Evolutionary conservation across 2,113 vertebrate species (phyloP).

Genomic region (Boulengeromyrus knoepffleri): DNA sequence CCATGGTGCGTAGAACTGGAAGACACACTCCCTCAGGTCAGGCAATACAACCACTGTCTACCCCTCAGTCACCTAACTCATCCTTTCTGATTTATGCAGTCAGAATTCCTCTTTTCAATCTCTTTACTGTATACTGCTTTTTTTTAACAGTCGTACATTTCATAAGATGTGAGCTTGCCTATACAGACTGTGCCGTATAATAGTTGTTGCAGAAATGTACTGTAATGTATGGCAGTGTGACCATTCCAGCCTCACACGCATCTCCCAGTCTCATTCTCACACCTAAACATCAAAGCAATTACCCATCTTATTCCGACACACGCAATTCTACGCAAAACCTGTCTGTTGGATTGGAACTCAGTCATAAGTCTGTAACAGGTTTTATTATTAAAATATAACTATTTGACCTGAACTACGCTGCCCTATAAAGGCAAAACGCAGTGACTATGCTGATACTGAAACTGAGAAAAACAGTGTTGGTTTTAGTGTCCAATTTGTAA

Average conservation of each 20-base stretch:
- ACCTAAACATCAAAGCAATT: background rate
- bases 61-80: background rate
- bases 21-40: slow-evolving; percentile 7
- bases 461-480: background rate
- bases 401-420: background rate
- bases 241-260: too few species aligned
- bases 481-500: background rate
- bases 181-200: background rate
- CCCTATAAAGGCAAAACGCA: background rate
- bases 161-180: background rate
- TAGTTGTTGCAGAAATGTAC: background rate
- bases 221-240: background rate
- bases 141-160: background rate
- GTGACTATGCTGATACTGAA: background rate
- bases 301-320: background rate
- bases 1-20: slow-evolving; percentile 95
- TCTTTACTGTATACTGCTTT: background rate
- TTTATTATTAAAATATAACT: background rate
- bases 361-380: background rate
- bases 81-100: background rate
- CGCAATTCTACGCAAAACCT: background rate
- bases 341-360: background rate
- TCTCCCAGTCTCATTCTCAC: too few species aligned
- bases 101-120: background rate
- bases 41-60: background rate